Evolutionary conservation across 2,113 vertebrate genomes (phyloP), one percentile per base, ranked within the genome.

Genomic region (Triplophysa rosa): DNA sequence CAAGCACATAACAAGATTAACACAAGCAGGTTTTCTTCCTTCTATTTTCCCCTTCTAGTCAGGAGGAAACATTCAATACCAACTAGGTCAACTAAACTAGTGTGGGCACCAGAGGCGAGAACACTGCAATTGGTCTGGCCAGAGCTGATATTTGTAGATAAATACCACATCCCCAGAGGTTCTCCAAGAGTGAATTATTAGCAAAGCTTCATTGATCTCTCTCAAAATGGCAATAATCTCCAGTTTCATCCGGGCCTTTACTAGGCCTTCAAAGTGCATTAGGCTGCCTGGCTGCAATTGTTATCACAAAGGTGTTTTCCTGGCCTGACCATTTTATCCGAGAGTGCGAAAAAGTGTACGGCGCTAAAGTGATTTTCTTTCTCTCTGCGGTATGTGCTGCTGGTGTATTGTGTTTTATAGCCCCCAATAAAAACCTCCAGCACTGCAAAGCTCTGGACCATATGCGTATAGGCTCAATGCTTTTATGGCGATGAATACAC

Each of bases 331-430:
- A 89, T 93, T 94, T 93, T 91, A 92, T 90, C 92, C 91, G 84
- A 89, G 87, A 89, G 92, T 92, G 92, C 91, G n/a, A 73, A 61
- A 74, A 92, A 93, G 90, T 92, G 92, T 91, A 88, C 89, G 92
- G 89, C 84, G 85, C 89, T 93, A 93, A 94, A 92, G 86, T 85
- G 89, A 93, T 94, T 94, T 94, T 89, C 90, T 92, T 93, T 91
- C 92, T 80, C 74, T 76, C 77, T 74, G 62, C 59, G 67, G 81
- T 79, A 42, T 67, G 42, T 68, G 67, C 89, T 89, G 90, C 87
- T 89, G 83, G 65, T 91, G 91, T 90, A 93, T 94, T 94, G 92
- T 91, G 93, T 94, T 94, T 92, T 92, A 89, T 83, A 91, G 88
- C 86, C 90, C 47, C 75, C 74, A 83, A 81, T 83, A 85, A 85